Base-by-base conservation (phyloP, 2,797 vertebrate species). In the Hydrophis major region DNA sequence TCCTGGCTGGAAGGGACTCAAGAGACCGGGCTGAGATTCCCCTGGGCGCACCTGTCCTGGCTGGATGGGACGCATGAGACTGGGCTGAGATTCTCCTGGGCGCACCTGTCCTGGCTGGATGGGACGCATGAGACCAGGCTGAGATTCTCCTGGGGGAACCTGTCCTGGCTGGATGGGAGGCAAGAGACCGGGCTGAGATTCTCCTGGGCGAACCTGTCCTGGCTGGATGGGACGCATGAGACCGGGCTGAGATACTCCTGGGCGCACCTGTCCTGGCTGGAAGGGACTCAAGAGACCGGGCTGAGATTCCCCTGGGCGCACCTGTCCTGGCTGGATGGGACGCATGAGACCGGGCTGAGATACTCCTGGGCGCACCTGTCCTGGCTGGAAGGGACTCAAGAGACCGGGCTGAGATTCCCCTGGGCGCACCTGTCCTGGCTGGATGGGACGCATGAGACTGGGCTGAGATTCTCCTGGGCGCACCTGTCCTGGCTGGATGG, bases 391-490 rank as follows among this genome's bases (percentile, higher is more conserved):
- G 56, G 94, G 93, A 0, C 0, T 50, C 0, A 0, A 0, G 0
- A 78, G 0, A 1, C n/a, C 66, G 0, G 27, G 16, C 20, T 78
- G 66, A 0, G 66, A 69, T 25, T 47, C 0, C 3, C 37, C 14
- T 0, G 89, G 20, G 4, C 0, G 88, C 4, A 47, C 53, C 55
- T 74, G 6, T 3, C 90, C 94, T 3, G 96, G 47, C 0, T 59
- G 37, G 4, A 60, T 25, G 1, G 1, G 86, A 0, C 53, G 20
- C 0, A 50, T 7, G 55, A 92, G 69, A 0, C 92, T 90, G 0
- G 96, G 86, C 7, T 93, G 95, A 3, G 28, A 42, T 4, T 94
- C 32, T 3, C 28, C 66, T 27, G 91, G 91, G 2, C 6, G 86
- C 22, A 69, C 11, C 2, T 63, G 28, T 20, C 91, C 83, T 0